phyloP scores from a whole-genome alignment of 2,113 vertebrate genomes.

The Mionectes macconnelli region DNA sequence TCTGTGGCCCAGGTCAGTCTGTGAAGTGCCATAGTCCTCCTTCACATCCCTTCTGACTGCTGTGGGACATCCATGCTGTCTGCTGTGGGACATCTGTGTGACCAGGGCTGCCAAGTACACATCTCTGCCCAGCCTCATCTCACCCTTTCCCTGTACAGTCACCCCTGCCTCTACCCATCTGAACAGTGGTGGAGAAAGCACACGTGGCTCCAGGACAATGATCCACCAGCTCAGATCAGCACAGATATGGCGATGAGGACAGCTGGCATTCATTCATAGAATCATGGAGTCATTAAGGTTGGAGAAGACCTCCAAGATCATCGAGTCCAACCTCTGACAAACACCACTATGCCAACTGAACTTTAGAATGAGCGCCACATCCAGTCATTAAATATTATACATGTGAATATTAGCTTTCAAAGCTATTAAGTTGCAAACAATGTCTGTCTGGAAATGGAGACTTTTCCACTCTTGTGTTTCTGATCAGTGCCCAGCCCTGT shows the following conservation, averaged over 20 bases:
- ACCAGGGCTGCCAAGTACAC: neutral
- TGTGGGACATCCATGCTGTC: no score
- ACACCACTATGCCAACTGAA: neutral
- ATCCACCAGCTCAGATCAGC: neutral
- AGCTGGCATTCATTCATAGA: neutral
- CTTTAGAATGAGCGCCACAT: neutral
- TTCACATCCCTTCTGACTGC: neutral
- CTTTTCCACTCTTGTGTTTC: neutral
- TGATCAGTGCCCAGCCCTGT: neutral
- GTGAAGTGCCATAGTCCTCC: neutral
- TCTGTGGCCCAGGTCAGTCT: neutral
- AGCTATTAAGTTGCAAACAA: neutral
- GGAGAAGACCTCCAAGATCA: neutral
- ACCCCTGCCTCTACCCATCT: neutral
- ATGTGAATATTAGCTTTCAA: neutral
- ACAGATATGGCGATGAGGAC: accelerated
- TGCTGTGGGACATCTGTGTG: neutral
- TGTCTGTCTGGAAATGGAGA: neutral
- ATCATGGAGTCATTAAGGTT: no score
- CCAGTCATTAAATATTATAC: neutral
- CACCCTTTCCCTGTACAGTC: neutral
- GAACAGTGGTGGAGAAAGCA: neutral
- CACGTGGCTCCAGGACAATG: neutral
- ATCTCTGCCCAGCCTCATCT: neutral
- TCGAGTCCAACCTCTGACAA: neutral